Conservation (phyloP, 1,140 invertebrate genomes). For the Drosophila murphyi region DNA sequence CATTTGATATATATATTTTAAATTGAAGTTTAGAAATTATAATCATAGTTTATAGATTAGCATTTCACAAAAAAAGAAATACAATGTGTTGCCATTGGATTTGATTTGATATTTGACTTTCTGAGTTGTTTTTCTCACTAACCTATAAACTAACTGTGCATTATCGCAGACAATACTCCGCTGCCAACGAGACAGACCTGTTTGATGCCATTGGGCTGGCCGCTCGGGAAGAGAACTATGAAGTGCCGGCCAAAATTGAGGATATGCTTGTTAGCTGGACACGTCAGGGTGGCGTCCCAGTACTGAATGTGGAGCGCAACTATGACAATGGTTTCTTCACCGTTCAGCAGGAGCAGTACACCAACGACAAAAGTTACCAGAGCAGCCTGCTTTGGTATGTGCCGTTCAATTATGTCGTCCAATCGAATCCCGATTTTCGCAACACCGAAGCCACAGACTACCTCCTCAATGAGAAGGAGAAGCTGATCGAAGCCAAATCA, state of each 20-base stretch:
- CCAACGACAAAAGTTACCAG: conserved; percentile 53
- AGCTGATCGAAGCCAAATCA: conserved; percentile 22
- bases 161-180: conserved; percentile 76
- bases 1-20: no score
- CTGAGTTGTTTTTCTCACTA: no score
- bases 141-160: not conserved
- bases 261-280: conserved; percentile 89
- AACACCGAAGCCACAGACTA: conserved; percentile 83
- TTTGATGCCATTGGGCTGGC: conserved; percentile 88
- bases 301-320: conserved; percentile 86
- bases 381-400: conserved; percentile 48
- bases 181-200: conserved; percentile 88
- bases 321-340: conserved; percentile 75
- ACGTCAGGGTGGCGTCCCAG: conserved; percentile 88
- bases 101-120: not conserved
- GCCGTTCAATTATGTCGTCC: conserved; percentile 70
- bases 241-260: conserved; percentile 54
- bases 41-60: no score
- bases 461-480: conserved; percentile 40
- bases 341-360: conserved; percentile 85
- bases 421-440: conserved; percentile 83
- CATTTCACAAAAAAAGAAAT: no score
- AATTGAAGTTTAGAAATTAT: no score
- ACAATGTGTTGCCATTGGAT: no score
- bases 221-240: conserved; percentile 75